Evolutionary conservation across 2,888 invertebrate species (phyloP).

Genomic region (Sturmia bella): DNA sequence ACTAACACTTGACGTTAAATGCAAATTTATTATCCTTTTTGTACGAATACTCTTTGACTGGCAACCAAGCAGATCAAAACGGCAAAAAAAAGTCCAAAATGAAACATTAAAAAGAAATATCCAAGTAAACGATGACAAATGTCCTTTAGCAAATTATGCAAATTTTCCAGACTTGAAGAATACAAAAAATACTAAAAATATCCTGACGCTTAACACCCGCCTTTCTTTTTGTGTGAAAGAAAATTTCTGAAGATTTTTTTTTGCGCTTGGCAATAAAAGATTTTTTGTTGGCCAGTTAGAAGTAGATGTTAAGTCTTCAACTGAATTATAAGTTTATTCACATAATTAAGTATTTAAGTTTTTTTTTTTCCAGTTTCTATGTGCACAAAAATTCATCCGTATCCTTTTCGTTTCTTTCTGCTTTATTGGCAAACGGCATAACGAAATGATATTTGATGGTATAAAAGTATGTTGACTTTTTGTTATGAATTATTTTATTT

Average conservation of each 20-base stretch:
- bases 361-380: not conserved
- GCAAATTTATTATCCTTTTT: conserved; percentile 74
- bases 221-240: conserved; percentile 17
- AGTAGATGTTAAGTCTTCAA: conserved; percentile 21
- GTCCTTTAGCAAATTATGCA: conserved; percentile 73
- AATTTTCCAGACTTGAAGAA: conserved; percentile 65
- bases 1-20: conserved; percentile 73
- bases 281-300: conserved; percentile 43
- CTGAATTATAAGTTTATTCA: conserved; percentile 59
- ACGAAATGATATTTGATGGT: conserved; percentile 81
- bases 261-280: conserved; percentile 23
- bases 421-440: conserved; percentile 74
- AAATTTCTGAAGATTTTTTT: conserved; percentile 50
- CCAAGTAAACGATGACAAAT: conserved; percentile 59
- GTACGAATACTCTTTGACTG: conserved; percentile 58
- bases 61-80: conserved; percentile 46
- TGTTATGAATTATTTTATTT: conserved; percentile 23
- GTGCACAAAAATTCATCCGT: conserved; percentile 38
- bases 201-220: conserved; percentile 59
- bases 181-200: conserved; percentile 37
- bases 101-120: not conserved
- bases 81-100: conserved; percentile 9
- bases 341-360: conserved; percentile 68
- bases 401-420: conserved; percentile 39
- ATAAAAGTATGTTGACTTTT: conserved; percentile 81